Percentiles rank a stretch among this genome's conserved stretches.
Evolutionary conservation across 2,888 invertebrate genomes (phyloP).

Genomic region (Ethmia dodecea): DNA sequence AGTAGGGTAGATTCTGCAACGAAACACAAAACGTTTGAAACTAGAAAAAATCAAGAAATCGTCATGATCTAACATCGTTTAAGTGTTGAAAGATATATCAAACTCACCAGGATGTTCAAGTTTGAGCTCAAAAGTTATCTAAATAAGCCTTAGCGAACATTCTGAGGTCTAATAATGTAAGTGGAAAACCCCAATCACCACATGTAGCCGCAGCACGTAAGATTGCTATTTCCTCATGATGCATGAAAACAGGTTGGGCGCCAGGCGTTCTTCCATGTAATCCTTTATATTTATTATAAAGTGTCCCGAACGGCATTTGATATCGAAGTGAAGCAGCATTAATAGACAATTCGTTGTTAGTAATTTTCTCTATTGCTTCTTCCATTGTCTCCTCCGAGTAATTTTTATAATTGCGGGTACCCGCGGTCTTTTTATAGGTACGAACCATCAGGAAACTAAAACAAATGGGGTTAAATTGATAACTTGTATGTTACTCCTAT

Average conservation of each 20-base stretch:
- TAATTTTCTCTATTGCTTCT: conserved; percentile 16
- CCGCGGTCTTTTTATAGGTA: conserved; percentile 12
- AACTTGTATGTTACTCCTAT: not conserved
- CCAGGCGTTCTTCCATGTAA: conserved; percentile 13
- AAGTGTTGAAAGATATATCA: too few species aligned
- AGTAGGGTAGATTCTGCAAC: too few species aligned
- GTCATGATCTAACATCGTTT: too few species aligned
- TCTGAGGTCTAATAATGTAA: not conserved
- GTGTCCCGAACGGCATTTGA: conserved; percentile 6
- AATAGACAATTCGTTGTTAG: conserved; percentile 10
- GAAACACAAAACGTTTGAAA: too few species aligned
- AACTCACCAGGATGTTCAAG: too few species aligned
- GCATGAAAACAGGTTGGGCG: conserved; percentile 15
- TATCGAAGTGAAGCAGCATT: conserved; percentile 10
- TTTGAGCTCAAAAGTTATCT: too few species aligned
- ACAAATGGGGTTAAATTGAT: not conserved
- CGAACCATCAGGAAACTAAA: conserved; percentile 7
- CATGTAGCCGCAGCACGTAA: conserved; percentile 1
- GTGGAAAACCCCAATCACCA: not conserved
- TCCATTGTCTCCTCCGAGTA: conserved; percentile 12
- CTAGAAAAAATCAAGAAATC: too few species aligned
- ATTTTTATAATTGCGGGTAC: conserved; percentile 16
- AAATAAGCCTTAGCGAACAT: not conserved
- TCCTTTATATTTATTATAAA: conserved; percentile 4
- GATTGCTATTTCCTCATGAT: conserved; percentile 11